Percentiles rank a stretch among this genome's conserved stretches.
These are phyloP conservation scores for Alviniconcha marisindica DNA, from an alignment of 1,140 invertebrate species.

Conservation along the genomic window DNA sequence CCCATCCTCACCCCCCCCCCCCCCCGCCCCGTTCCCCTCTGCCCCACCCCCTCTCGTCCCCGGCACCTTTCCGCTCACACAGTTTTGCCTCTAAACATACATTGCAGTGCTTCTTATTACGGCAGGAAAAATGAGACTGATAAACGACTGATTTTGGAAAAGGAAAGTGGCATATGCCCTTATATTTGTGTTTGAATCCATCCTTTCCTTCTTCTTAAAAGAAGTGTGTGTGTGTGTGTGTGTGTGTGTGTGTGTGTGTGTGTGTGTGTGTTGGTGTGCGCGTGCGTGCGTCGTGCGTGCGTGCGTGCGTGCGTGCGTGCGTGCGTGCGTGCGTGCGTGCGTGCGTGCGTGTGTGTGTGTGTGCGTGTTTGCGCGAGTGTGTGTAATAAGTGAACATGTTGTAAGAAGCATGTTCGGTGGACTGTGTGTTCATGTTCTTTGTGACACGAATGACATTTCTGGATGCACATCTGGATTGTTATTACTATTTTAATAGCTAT, in stretches of 20 bases:
- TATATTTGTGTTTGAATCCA: not conserved
- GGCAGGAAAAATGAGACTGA: not conserved
- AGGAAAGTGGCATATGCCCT: not conserved
- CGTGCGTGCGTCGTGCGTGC: not conserved
- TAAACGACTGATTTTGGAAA: not conserved
- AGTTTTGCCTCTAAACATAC: not conserved
- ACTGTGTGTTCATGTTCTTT: too few species aligned
- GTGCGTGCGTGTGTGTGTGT: too few species aligned
- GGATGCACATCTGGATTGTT: too few species aligned
- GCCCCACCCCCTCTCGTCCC: not conserved
- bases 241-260: slow-evolving; percentile 5
- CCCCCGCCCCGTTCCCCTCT: not conserved
- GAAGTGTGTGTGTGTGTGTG: not conserved
- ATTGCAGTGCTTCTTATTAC: not conserved
- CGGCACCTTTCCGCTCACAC: not conserved
- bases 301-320: not conserved
- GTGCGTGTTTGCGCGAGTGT: too few species aligned
- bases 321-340: not conserved
- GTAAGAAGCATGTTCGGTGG: too few species aligned
- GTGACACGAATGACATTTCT: too few species aligned
- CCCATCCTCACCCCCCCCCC: not conserved
- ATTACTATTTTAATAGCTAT: too few species aligned
- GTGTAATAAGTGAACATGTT: too few species aligned
- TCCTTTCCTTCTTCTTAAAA: not conserved
- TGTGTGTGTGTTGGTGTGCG: slow-evolving; percentile 4